These are phyloP conservation scores for Hylaeus volcanicus DNA, from an alignment of 1,140 invertebrate species.

Conservation along the genomic window DNA sequence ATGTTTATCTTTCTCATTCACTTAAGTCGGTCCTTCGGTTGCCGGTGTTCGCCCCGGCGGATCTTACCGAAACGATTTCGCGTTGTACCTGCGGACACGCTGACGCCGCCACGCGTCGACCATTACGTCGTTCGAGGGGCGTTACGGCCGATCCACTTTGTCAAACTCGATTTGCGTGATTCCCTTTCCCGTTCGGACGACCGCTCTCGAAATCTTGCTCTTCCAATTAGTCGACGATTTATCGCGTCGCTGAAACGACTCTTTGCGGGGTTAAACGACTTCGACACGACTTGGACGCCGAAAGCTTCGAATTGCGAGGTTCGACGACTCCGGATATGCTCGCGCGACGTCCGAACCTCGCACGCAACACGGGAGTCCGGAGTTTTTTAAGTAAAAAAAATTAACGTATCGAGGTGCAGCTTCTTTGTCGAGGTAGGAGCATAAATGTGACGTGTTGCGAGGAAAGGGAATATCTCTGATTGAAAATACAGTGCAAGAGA, in stretches of 20 bases:
- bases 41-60: slow-evolving; percentile 13
- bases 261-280: too few relatives aligned
- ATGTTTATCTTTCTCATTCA: slow-evolving; percentile 79
- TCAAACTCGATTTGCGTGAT: slow-evolving; percentile 64
- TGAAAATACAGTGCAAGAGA: too few relatives aligned
- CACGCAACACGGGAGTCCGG: too few relatives aligned
- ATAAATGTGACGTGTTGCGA: too few relatives aligned
- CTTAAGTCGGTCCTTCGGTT: slow-evolving; percentile 63
- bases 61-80: slow-evolving; percentile 47
- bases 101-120: slow-evolving; percentile 55
- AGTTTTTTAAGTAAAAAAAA: too few relatives aligned
- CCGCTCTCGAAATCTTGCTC: background rate
- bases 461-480: too few relatives aligned
- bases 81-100: slow-evolving; percentile 1
- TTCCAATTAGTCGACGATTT: slow-evolving; percentile 9
- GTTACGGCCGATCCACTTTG: slow-evolving; percentile 53
- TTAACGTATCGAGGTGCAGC: too few relatives aligned
- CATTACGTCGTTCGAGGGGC: slow-evolving; percentile 43
- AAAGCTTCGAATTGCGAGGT: background rate
- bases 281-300: background rate
- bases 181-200: slow-evolving; percentile 1
- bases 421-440: too few relatives aligned
- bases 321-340: too few relatives aligned
- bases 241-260: background rate
- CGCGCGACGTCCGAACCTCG: too few relatives aligned